Percentiles rank a stretch among this genome's conserved stretches.
These are phyloP conservation scores for Dendroctonus valens DNA, from an alignment of 1,140 invertebrate species.

Conservation along the genomic window DNA sequence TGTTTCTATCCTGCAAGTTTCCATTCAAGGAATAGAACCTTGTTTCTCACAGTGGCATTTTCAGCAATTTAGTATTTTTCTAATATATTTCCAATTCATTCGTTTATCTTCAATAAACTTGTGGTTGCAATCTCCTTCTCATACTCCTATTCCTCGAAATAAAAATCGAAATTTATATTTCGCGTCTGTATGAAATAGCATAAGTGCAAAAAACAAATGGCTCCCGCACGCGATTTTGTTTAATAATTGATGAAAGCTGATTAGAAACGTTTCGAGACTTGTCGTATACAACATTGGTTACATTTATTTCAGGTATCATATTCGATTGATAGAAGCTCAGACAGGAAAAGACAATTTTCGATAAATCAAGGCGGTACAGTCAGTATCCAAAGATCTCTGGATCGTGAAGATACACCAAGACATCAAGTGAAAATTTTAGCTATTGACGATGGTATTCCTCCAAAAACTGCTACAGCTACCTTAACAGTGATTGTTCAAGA, in stretches of 20 bases:
- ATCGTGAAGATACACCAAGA: slow-evolving; percentile 85
- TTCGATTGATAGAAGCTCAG: slow-evolving; percentile 85
- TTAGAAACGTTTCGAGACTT: too few species aligned
- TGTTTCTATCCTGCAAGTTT: too few species aligned
- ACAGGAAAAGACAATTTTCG: slow-evolving; percentile 86
- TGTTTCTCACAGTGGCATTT: too few species aligned
- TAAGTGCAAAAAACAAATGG: too few species aligned
- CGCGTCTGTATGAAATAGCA: too few species aligned
- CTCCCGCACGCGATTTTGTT: background rate
- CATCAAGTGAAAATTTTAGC: slow-evolving; percentile 95
- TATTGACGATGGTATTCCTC: slow-evolving; percentile 91
- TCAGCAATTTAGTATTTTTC: too few species aligned
- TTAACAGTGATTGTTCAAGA: slow-evolving; percentile 93
- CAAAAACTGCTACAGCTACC: slow-evolving; percentile 93
- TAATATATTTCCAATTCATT: too few species aligned
- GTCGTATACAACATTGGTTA: background rate
- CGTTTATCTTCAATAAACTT: too few species aligned
- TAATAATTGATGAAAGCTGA: background rate
- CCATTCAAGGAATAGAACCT: too few species aligned
- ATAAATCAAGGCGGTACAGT: slow-evolving; percentile 93
- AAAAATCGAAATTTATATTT: too few species aligned
- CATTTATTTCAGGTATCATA: slow-evolving; percentile 63
- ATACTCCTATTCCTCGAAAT: too few species aligned
- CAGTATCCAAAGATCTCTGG: slow-evolving; percentile 83
- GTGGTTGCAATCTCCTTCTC: too few species aligned